Evolutionary conservation across 2,888 invertebrate species (phyloP), one percentile per base, ranked within the genome.

Genomic region (Dromius quadrimaculatus): DNA sequence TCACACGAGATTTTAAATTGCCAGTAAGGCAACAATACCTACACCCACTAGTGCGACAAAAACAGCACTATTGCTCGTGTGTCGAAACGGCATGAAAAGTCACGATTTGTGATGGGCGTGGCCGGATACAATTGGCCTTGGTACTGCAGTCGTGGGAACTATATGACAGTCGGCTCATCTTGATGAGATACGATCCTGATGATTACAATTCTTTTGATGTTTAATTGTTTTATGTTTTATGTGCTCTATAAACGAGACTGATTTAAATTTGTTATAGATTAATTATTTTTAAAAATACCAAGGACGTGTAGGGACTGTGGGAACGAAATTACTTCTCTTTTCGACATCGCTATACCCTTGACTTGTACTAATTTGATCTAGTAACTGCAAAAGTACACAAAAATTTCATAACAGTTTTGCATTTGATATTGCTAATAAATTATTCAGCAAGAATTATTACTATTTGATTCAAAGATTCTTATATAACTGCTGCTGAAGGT

Each of bases 41-140:
- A 9, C 43, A 11, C 13, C 8, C 8, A 23, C 9, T 32, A 28
- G 50, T 23, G 13, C 6, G 28, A 28, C 28, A 15, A 28, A 41
- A 15, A 6, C 23, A 54, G 15, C 1, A 15, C 8, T 11, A 22
- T 57, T 23, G 43, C 22, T 63, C 32, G 28, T 63, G 63, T 63
- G 63, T 63, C 63, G 63, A 63, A 63, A 63, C 63, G 34, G 38
- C 9, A 54, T 13, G 50, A 65, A 65, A 38, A 50, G 50, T 66
- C 66, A 66, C 57, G 66, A 38, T 23, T 66, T 22, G 2, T 41
- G 28, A 36, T 59, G 59, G 68, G 68, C 68, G 68, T 57, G 57
- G 43, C 32, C 68, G 68, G 68, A 68, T 59, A 59, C 32, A 41
- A 20, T 17, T 68, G 68, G 68, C 68, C 68, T 68, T 68, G 68